Evolutionary conservation across 2,888 invertebrate genomes (phyloP), one percentile per base, ranked within the genome.

Genomic region (Bibio marci): DNA sequence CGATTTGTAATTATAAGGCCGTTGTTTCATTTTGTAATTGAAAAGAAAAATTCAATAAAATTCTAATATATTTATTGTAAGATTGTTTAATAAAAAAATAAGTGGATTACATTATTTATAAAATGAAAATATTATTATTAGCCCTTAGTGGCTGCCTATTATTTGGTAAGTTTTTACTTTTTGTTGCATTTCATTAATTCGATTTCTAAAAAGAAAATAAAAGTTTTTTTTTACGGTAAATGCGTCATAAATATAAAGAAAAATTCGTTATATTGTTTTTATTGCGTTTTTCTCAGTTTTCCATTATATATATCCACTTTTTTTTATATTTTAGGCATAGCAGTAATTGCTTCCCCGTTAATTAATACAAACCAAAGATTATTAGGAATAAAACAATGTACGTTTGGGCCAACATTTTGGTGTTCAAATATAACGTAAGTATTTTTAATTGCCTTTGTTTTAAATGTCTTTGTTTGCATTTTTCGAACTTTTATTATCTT

Each of bases 331-430:
- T 3, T 14, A 35, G 35, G 35, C 25, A 19, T 11, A 13, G n/a
- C n/a, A 4, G 28, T 36, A 11, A 13, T 28, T 12, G 17, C 28
- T 4, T 28, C 18, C 4, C 28, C 28, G 14, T 7, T 18, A 10
- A 41, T 13, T 38, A 42, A 41, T 15, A 30, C 43, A 18, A 4
- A 35, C 5, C 42, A 38, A 22, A 19, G 37, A 22, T 51, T 74
- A 19, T 46, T 78, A 35, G 76, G 75, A 26, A 59, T 62, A 37
- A 66, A 69, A 35, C 68, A 71, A 51, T 86, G 86, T 55, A 77
- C 79, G 6, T 79, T 76, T 73, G 86, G 86, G 7, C 83, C 83
- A 4, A 64, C 73, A 1, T 85, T 78, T 53, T 86, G 86, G 85
- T 87, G 87, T 58, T 52, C 49, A 8, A 58, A 56, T 47, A 37